phyloP scores from a whole-genome alignment of 2,113 vertebrate species.

The Elanoides forficatus region DNA sequence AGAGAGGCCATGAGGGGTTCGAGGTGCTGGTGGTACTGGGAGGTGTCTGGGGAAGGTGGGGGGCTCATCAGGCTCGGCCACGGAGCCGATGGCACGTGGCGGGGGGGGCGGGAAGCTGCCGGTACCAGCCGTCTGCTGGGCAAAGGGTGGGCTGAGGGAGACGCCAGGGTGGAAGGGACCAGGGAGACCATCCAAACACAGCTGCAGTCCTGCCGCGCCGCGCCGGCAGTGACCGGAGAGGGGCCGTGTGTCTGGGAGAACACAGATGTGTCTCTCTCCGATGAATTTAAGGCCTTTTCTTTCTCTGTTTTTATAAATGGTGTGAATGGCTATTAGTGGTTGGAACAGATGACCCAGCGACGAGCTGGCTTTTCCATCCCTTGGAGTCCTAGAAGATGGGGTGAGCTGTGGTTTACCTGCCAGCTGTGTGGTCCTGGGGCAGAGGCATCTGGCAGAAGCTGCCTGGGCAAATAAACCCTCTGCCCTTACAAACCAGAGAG shows the following conservation, averaged over 20 bases:
- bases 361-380: background rate
- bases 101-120: fast-evolving
- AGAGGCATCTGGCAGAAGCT: background rate
- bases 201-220: fast-evolving
- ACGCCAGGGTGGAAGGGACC: background rate
- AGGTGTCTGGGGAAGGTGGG: background rate
- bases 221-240: fast-evolving
- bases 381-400: background rate
- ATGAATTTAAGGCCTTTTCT: background rate
- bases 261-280: background rate
- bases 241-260: background rate
- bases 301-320: background rate
- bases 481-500: background rate
- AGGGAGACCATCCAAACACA: background rate
- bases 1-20: background rate
- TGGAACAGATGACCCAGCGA: background rate
- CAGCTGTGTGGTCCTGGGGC: background rate
- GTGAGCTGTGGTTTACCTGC: background rate
- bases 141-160: background rate
- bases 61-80: background rate
- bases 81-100: too few relatives aligned
- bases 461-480: background rate
- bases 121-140: background rate
- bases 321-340: background rate
- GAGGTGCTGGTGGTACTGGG: background rate